Conservation (phyloP, 2,113 vertebrate genomes). For the Oreocharis arfaki region DNA sequence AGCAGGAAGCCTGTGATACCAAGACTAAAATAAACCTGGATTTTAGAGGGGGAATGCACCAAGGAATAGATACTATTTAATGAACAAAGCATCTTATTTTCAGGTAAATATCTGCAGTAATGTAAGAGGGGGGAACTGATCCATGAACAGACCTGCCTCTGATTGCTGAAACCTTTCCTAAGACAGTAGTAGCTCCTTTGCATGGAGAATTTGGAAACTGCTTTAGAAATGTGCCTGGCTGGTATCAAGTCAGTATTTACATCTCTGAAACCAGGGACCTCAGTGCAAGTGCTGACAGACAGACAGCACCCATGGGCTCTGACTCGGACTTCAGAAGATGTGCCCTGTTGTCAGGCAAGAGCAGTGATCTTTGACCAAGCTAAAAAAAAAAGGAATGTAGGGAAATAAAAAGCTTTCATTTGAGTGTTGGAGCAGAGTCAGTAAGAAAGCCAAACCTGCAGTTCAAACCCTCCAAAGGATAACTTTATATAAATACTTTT, state of each 20-base stretch:
- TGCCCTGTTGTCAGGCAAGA: not conserved
- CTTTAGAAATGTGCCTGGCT: not conserved
- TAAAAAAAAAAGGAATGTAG: not conserved
- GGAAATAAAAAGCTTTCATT: not conserved
- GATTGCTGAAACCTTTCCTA: not conserved
- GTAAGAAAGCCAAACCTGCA: not conserved
- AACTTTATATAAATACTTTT: not conserved
- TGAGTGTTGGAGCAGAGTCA: not conserved
- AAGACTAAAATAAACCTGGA: not conserved
- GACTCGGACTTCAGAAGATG: not conserved
- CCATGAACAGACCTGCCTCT: not conserved
- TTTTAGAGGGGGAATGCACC: not conserved
- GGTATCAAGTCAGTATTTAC: not conserved
- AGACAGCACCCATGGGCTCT: not conserved
- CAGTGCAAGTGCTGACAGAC: not conserved
- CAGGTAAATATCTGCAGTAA: not conserved
- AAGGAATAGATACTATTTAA: not conserved
- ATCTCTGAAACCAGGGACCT: not conserved
- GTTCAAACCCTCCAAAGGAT: not conserved
- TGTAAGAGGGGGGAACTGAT: not conserved
- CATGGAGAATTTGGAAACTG: not conserved
- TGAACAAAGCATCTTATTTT: not conserved
- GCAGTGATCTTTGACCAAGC: not conserved
- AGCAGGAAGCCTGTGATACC: not conserved
- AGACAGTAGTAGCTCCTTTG: not conserved